phyloP scores from a whole-genome alignment of 2,797 vertebrate species.

The Hapalemur alaotrensis region DNA sequence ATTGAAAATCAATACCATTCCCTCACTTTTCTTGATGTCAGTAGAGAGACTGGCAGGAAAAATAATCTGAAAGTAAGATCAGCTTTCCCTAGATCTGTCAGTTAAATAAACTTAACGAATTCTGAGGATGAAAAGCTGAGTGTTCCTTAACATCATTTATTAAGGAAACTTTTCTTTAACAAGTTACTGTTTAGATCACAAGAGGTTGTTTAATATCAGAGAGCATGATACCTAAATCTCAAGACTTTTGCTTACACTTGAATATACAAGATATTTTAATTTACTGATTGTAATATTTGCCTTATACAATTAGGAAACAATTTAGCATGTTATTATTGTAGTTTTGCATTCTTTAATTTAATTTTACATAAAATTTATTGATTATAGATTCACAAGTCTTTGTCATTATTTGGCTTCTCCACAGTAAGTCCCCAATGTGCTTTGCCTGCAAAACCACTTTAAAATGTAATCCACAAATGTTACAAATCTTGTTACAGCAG shows the following conservation, averaged over 20 bases:
- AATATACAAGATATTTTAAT: not conserved
- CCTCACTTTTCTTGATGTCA: not conserved
- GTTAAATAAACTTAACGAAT: not conserved
- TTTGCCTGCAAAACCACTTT: conserved; percentile 11
- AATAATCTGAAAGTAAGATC: not conserved
- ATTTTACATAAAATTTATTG: conserved; percentile 22
- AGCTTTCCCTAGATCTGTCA: not conserved
- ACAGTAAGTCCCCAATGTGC: not conserved
- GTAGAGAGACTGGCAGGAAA: not conserved
- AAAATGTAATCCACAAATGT: not conserved
- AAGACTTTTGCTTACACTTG: not conserved
- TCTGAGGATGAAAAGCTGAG: not conserved
- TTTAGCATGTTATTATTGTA: conserved; percentile 9
- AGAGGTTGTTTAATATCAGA: not conserved
- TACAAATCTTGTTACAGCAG: not conserved
- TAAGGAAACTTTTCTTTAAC: conserved; percentile 27
- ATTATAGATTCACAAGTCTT: conserved; percentile 14
- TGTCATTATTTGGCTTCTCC: conserved; percentile 16
- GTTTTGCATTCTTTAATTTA: not conserved
- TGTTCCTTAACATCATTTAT: not conserved
- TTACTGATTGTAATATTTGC: not conserved
- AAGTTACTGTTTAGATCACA: not conserved
- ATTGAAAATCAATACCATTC: not conserved
- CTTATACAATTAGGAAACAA: not conserved
- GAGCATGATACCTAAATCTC: not conserved